Evolutionary conservation across 2,888 invertebrate genomes (phyloP).

Genomic region (Teleiodes luculella): DNA sequence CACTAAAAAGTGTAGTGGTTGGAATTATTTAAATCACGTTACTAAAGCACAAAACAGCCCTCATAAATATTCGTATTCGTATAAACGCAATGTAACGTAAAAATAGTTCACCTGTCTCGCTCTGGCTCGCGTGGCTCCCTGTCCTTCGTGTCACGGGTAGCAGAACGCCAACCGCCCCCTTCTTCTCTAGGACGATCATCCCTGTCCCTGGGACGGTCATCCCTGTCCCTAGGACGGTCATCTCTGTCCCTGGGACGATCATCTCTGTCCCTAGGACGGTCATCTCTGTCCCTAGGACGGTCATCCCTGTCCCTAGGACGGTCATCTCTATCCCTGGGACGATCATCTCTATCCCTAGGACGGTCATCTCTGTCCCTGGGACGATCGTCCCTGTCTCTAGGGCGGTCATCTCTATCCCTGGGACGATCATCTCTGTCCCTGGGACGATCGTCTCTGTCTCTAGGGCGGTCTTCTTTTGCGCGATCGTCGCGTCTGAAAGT

Average conservation of each 20-base stretch:
- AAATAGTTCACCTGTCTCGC: conserved; percentile 32
- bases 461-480: conserved; percentile 14
- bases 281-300: conserved; percentile 32
- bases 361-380: conserved; percentile 22
- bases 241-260: conserved; percentile 33
- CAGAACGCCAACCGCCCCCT: conserved; percentile 53
- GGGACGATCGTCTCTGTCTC: conserved; percentile 35
- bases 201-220: not conserved
- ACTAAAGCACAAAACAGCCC: no score
- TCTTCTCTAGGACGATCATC: conserved; percentile 26
- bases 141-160: conserved; percentile 26
- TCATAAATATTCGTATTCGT: no score
- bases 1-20: no score
- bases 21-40: no score
- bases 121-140: conserved; percentile 29
- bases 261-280: conserved; percentile 23
- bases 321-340: conserved; percentile 23
- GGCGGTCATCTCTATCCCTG: conserved; percentile 36
- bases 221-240: conserved; percentile 27
- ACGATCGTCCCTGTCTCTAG: conserved; percentile 21
- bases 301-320: conserved; percentile 16
- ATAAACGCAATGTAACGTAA: not conserved
- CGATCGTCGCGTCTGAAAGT: conserved; percentile 12
- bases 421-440: conserved; percentile 18
- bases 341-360: conserved; percentile 27